These are phyloP conservation scores for Pseudopipra pipra DNA, from an alignment of 2,113 vertebrate genomes.

Conservation along the genomic window DNA sequence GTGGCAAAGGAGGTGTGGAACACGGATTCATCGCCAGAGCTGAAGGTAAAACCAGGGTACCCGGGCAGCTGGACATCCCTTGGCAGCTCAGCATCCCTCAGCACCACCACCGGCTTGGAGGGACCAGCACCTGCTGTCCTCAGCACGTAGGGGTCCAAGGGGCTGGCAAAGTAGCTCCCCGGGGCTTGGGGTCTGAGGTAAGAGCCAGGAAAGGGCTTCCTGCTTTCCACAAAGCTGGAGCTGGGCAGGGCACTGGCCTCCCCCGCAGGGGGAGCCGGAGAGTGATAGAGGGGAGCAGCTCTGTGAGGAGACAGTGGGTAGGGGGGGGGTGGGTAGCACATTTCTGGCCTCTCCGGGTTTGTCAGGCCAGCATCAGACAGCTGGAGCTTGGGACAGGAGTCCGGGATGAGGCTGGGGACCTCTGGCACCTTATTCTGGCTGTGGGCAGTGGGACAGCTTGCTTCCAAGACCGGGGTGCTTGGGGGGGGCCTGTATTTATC, in stretches of 20 bases:
- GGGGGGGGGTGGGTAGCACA: slow-evolving; percentile 65
- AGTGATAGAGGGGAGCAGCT: not conserved
- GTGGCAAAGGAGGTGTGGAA: fast-evolving
- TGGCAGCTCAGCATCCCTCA: slow-evolving; percentile 45
- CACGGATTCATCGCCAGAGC: fast-evolving
- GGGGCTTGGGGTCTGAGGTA: slow-evolving; percentile 62
- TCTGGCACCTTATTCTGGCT: not conserved
- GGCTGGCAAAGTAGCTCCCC: slow-evolving; percentile 12
- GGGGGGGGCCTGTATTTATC: slow-evolving; percentile 40
- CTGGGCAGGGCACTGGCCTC: not conserved
- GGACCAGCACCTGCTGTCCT: not conserved
- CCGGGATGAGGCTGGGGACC: slow-evolving; percentile 4
- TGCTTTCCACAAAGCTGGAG: not conserved
- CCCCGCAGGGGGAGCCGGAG: fast-evolving
- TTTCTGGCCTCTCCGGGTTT: slow-evolving; percentile 69
- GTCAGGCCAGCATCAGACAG: slow-evolving; percentile 20
- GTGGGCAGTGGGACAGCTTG: slow-evolving; percentile 47
- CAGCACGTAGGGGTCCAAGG: slow-evolving; percentile 55
- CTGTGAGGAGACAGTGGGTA: slow-evolving; percentile 57
- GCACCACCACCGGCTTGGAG: not conserved
- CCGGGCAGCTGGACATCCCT: not conserved
- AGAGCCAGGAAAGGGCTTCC: not conserved
- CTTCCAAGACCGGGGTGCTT: slow-evolving; percentile 50
- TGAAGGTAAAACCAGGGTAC: not conserved
- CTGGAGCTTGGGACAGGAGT: slow-evolving; percentile 70